Evolutionary conservation across 2,888 invertebrate genomes (phyloP), one percentile per base, ranked within the genome.

Genomic region (Caenorhabditis angaria): DNA sequence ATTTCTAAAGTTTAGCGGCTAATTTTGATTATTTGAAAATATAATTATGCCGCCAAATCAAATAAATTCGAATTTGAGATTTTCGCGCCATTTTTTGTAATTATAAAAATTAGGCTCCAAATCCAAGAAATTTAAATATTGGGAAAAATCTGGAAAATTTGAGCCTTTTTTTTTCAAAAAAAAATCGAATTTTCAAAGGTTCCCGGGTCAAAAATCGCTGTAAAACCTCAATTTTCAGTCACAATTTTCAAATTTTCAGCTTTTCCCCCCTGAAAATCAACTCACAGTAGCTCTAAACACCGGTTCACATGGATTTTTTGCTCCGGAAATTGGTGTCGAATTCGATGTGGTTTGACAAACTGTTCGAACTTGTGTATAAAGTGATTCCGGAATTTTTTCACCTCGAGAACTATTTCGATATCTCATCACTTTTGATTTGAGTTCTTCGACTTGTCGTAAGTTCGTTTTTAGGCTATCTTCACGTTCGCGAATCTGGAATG

Each of bases 321-420:
- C 22, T 25, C 25, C 25, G 22, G 55, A 25, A 20, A 55, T 10
- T 5, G 27, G 55, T 14, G 14, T 2, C 2, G 6, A 10, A 3
- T n/a, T 22, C 18, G 50, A 22, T n/a, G 56, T n/a, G 0, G 35
- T 24, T 18, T 65, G 59, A 25, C 70, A 70, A 25, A 70, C 22
- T 0, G 27, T 60, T 25, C 56, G 24, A 0, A 56, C 60, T 24
- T 70, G 61, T 2, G 47, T 66, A 1, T 66, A 58, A 32, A 70
- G 48, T 18, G 54, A 54, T 1, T 70, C 60, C 48, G 70, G 65
- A 18, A 50, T 3, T 41, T 41, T 41, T 12, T 41, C n/a, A n/a
- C n/a, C 50, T 8, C 20, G 24, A n/a, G 65, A 70, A n/a, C 54
- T 32, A 14, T 10, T 48, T 27, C 66, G 60, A 32, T 48, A 41